A percentile compares a stretch with the other conserved stretches of the same genome.
These are phyloP conservation scores for Anas acuta DNA, from an alignment of 2,797 vertebrate genomes.

Conservation along the genomic window DNA sequence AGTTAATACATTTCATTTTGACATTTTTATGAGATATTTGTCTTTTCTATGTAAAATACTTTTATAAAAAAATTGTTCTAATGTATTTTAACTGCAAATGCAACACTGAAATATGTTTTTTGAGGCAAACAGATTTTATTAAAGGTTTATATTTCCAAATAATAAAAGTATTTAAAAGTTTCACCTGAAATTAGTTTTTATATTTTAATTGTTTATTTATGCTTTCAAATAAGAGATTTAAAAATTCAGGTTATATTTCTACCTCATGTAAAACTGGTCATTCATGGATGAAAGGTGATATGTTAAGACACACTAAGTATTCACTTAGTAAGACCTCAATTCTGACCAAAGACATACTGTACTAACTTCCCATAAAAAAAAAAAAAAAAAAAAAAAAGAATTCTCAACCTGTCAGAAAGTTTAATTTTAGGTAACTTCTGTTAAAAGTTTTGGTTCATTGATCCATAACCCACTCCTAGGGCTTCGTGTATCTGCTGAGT, in stretches of 20 bases:
- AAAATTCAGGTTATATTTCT: background rate
- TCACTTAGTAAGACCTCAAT: rapidly evolving
- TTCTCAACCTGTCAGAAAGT: background rate
- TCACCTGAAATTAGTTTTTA: background rate
- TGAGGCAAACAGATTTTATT: background rate
- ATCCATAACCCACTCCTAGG: background rate
- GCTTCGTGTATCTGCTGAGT: background rate
- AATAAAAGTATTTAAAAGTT: background rate
- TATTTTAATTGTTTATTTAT: background rate
- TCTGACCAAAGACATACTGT: background rate
- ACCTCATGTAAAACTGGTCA: background rate
- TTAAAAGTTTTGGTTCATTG: background rate
- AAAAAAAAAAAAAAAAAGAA: background rate
- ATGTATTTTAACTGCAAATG: background rate
- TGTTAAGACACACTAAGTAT: background rate
- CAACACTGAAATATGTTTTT: background rate
- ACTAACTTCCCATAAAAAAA: background rate
- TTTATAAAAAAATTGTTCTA: background rate
- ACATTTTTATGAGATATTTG: background rate
- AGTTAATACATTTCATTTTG: background rate
- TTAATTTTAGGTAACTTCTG: background rate
- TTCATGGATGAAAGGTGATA: background rate
- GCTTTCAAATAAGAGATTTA: background rate
- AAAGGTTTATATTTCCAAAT: background rate
- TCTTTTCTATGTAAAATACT: background rate